Base-by-base conservation (phyloP, 2,797 vertebrate species). In the Phrynocephalus forsythii region DNA sequence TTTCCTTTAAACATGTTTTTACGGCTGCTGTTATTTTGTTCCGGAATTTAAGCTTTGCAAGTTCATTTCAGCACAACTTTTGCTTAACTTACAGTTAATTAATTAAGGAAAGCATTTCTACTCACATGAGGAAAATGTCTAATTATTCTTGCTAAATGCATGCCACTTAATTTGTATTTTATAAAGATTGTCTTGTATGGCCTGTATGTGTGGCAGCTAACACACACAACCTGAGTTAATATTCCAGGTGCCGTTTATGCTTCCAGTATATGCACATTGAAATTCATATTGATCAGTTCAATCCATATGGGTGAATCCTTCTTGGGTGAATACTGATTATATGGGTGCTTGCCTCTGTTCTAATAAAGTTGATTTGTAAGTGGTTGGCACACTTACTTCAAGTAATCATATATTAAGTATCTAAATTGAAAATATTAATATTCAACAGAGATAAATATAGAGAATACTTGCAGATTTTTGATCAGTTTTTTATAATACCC, bases 11-110 rank as follows among this genome's bases (percentile, higher is more conserved):
- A 92, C 88, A 72, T 81, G 88, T 93, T 92, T 83, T 93, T 90
- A 82, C 88, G 91, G 92, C 91, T 95, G 50, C 84, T 94, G 86
- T 95, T 87, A 86, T 66, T 90, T 95, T 92, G 85, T 93, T 89
- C 86, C 92, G 88, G 88, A 92, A 91, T 89, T 94, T 50, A 50
- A 91, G 87, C 91, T 87, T 92, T 92, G 85, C 91, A 92, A 90
- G 91, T 80, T 89, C 82, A 22, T 77, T 69, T 86, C 75, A 85
- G 30, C 80, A 91, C 88, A 86, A 85, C 77, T 87, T 67, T 7
- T 69, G 0, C n/a, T 80, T 90, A 67, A 63, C 88, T 86, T 71
- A 76, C 90, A 82, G 68, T 84, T 81, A 77, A 79, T 5, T 88
- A 92, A 87, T 79, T 85, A 86, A 87, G 85, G 11, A 91, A 24